Percentiles rank a stretch among this genome's conserved stretches.
phyloP scores from a whole-genome alignment of 2,797 vertebrate species.

The Myotis vivesi region DNA sequence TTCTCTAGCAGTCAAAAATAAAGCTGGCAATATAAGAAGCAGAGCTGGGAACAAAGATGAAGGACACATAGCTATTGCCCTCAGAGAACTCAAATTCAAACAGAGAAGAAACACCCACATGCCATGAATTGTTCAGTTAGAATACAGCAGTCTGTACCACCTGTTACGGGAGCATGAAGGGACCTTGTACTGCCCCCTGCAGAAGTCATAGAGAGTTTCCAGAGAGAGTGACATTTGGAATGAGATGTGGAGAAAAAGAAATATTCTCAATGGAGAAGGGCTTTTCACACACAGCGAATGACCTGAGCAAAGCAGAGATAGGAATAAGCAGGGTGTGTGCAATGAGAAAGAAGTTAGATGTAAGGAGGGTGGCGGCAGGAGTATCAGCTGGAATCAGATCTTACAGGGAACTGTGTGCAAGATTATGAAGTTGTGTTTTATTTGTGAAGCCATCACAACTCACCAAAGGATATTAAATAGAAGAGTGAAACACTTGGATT shows the following conservation, averaged over 20 bases:
- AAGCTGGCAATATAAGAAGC: not conserved
- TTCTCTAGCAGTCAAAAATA: not conserved
- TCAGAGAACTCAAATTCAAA: not conserved
- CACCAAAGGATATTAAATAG: not conserved
- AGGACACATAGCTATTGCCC: not conserved
- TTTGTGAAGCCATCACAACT: not conserved
- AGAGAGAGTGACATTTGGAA: not conserved
- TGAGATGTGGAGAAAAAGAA: not conserved
- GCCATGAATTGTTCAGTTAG: not conserved
- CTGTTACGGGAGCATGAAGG: rapidly evolving
- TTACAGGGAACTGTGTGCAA: not conserved
- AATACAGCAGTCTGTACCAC: not conserved
- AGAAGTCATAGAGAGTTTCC: not conserved
- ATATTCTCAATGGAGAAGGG: not conserved
- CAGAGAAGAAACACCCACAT: not conserved
- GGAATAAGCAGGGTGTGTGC: not conserved
- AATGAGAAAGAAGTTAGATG: not conserved
- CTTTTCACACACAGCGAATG: not conserved
- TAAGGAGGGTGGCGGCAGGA: not conserved
- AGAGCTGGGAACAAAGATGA: not conserved
- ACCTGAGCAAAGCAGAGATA: not conserved
- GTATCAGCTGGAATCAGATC: not conserved
- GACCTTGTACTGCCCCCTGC: not conserved
- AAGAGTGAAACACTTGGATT: not conserved
- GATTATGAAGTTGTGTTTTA: not conserved